Conservation (phyloP, 92 coral and sea anemone species). For the Porites cylindrica region DNA sequence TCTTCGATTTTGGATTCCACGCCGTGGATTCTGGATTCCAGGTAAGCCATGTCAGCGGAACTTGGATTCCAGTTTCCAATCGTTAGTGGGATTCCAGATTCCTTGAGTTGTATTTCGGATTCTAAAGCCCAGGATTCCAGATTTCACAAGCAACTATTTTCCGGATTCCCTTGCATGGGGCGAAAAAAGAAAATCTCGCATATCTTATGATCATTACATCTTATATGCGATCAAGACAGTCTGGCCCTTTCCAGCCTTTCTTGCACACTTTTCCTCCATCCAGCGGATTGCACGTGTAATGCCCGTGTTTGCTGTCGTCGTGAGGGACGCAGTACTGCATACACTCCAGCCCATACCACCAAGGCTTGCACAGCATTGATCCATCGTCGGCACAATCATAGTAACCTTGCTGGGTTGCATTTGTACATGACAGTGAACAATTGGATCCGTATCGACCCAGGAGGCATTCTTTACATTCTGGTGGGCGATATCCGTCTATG, state of each 20-base stretch:
- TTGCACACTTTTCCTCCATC: slow-evolving; percentile 70
- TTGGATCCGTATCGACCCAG: slow-evolving; percentile 68
- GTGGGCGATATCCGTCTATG: slow-evolving; percentile 37
- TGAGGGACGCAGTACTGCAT: slow-evolving; percentile 61
- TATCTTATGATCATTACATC: not conserved
- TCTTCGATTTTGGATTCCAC: too few species aligned
- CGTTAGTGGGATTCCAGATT: too few species aligned
- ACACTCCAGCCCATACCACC: slow-evolving; percentile 80
- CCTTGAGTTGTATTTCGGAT: too few species aligned
- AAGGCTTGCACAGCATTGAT: slow-evolving; percentile 50
- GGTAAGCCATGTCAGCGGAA: too few species aligned
- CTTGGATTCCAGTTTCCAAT: too few species aligned
- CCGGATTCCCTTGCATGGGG: not conserved
- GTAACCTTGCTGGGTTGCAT: slow-evolving; percentile 48
- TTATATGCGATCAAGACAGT: slow-evolving; percentile 32
- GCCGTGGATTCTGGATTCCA: too few species aligned
- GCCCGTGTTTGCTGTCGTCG: slow-evolving; percentile 55
- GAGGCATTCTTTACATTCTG: slow-evolving; percentile 60
- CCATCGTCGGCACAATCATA: slow-evolving; percentile 56
- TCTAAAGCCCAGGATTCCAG: too few species aligned
- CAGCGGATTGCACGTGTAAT: slow-evolving; percentile 51
- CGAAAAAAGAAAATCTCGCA: not conserved
- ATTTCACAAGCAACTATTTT: too few species aligned
- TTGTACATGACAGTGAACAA: slow-evolving; percentile 65
- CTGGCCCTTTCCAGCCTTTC: slow-evolving; percentile 61